Evolutionary conservation across 1,140 invertebrate genomes (phyloP), one percentile per base, ranked within the genome.

Genomic region (Papilio polyxenes): DNA sequence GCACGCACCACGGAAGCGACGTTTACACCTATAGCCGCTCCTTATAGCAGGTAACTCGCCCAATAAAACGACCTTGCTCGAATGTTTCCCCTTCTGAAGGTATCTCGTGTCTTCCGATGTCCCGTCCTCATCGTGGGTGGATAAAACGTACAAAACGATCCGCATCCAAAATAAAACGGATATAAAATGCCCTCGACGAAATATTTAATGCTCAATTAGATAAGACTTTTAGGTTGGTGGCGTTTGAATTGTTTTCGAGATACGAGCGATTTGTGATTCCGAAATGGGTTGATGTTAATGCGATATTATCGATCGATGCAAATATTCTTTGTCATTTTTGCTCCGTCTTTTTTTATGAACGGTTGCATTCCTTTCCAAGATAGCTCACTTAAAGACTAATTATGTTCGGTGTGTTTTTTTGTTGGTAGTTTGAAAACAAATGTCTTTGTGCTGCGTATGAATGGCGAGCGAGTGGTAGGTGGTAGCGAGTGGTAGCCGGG

Each of bases 121-220:
- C 90, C 90, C 90, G 87, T 87, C 89, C 86, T 85, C 91, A 89
- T 87, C 92, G 92, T 93, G 92, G 91, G 91, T 92, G 91, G 89
- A 94, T 91, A 91, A 92, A 91, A 93, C 83, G 88, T 92, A 92
- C 89, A 91, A 92, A 92, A 92, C 89, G 87, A 89, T 89, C 84
- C 87, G 86, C 87, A 88, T 83, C 87, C 83, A 91, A 92, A 91
- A 93, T 92, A 92, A 93, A 93, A 90, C 88, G 84, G 88, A 92
- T 90, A 93, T 93, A 92, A 93, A 93, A 92, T 91, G 89, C 88
- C 88, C 87, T 90, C 92, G 92, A 92, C 88, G 93, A 94, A 92
- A 92, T 93, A 92, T 92, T 93, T 93, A 93, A 93, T 93, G 89
- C 92, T 93, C 92, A 93, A 93, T 93, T 94, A 93, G 92, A 92